These are phyloP conservation scores for Phalanger gymnotis DNA, from an alignment of 2,797 vertebrate species.

Conservation along the genomic window DNA sequence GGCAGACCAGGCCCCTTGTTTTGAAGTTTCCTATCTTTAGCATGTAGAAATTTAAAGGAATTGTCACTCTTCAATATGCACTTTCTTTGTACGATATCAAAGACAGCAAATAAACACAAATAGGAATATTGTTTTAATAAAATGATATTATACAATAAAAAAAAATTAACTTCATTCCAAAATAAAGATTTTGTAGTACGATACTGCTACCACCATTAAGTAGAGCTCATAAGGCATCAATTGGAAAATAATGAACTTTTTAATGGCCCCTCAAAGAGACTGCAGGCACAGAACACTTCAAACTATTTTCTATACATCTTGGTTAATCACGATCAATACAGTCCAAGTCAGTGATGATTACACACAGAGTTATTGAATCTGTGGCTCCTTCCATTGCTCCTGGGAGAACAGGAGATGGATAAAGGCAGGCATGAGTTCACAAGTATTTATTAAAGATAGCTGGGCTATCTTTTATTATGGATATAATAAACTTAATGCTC, in stretches of 20 bases:
- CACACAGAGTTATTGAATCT: conserved; percentile 66
- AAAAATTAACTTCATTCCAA: conserved; percentile 69
- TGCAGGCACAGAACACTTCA: conserved; percentile 69
- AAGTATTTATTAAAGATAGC: conserved; percentile 75
- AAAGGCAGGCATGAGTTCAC: conserved; percentile 76
- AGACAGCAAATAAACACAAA: conserved; percentile 59
- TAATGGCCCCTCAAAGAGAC: conserved; percentile 75
- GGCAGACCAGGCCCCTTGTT: not conserved
- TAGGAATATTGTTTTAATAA: conserved; percentile 69
- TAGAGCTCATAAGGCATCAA: conserved; percentile 64
- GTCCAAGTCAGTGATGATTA: conserved; percentile 74
- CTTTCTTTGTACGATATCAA: conserved; percentile 41
- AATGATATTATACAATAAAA: conserved; percentile 73
- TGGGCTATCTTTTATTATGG: conserved; percentile 70
- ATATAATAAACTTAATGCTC: conserved; percentile 65
- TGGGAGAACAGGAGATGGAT: conserved; percentile 74
- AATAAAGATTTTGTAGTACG: conserved; percentile 50
- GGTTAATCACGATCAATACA: conserved; percentile 81
- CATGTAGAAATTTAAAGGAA: conserved; percentile 34
- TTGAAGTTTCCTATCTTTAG: not conserved
- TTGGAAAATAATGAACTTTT: conserved; percentile 78
- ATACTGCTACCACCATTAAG: conserved; percentile 63
- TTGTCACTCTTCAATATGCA: not conserved
- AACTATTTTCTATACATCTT: conserved; percentile 79
- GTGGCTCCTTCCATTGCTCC: conserved; percentile 72